phyloP scores from a whole-genome alignment of 2,113 vertebrate genomes.

The Lethenteron reissneri region DNA sequence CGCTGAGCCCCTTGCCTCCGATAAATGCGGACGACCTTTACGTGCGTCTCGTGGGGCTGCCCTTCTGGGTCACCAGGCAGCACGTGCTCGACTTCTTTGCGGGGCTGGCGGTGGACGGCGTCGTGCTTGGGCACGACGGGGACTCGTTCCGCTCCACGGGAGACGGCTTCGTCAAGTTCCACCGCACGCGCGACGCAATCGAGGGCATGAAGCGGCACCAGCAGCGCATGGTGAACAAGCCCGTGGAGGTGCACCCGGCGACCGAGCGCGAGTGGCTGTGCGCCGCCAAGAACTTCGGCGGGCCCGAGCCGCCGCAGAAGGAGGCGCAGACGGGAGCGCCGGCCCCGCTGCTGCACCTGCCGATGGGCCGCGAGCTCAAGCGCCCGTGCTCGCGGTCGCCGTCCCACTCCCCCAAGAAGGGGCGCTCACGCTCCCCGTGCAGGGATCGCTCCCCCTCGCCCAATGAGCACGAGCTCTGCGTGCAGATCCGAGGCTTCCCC shows the following conservation, averaged over 20 bases:
- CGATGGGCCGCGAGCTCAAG: conserved; percentile 12
- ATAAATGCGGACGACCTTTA: conserved; percentile 64
- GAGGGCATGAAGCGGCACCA: conserved; percentile 74
- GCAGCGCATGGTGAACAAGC: conserved; percentile 66
- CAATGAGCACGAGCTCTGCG: conserved; percentile 67
- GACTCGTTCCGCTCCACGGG: conserved; percentile 59
- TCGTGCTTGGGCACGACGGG: conserved; percentile 59
- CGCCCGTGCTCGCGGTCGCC: conserved; percentile 21
- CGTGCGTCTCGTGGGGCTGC: conserved; percentile 70
- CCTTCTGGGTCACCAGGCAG: conserved; percentile 56
- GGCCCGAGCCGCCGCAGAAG: conserved; percentile 20
- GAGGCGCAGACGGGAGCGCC: conserved; percentile 26
- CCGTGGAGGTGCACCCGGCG: conserved; percentile 64
- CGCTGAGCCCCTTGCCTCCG: conserved; percentile 18
- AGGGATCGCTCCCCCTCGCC: conserved; percentile 75
- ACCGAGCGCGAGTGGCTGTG: conserved; percentile 75
- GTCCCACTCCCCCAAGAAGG: conserved; percentile 22
- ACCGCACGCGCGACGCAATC: conserved; percentile 73
- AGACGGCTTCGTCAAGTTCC: conserved; percentile 77
- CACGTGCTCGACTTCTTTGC: conserved; percentile 84
- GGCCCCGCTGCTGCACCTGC: conserved; percentile 19
- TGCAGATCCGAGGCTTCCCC: conserved; percentile 84
- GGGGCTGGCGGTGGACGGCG: conserved; percentile 55
- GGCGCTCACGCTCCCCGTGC: conserved; percentile 40
- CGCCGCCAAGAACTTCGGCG: conserved; percentile 29